Base-by-base conservation (phyloP, 2,888 invertebrate genomes). In the Drosophila anomalata region DNA sequence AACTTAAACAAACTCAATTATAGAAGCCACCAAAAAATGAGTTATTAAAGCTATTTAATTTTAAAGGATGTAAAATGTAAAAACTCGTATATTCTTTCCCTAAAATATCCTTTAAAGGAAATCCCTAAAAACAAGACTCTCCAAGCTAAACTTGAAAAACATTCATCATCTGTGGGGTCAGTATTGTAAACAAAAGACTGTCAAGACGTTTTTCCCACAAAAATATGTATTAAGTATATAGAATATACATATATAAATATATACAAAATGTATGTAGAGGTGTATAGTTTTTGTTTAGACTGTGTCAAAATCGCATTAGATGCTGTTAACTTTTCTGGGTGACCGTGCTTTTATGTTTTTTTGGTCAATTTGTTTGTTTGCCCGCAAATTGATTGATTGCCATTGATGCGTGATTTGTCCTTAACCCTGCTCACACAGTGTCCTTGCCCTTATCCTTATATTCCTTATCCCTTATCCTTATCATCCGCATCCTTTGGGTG, bases 301-400 rank as follows among this genome's bases (percentile, higher is more conserved):
- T 82, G 76, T 82, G 83, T 87, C 86, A 84, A 85, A 84, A 84
- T 85, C 83, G 87, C 88, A 86, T 84, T 87, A 84, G 86, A 75
- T 73, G 77, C 83, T 75, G 87, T 83, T 83, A 88, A 78, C 86
- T 86, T 87, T 78, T 47, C 71, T 60, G 74, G 59, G 31, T 60
- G 70, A 57, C 51, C 68, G 76, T 72, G 55, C 46, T 41, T 17
- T 29, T 9, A 44, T 60, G 42, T 24, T 36, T 61, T 62, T 47
- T 58, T 68, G 56, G 56, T 52, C 62, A 56, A 47, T 69, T 75
- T 67, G 76, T 75, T 75, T 76, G 80, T 56, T 76, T 69, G 75
- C 71, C 74, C 70, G 73, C 74, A 86, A 86, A 88, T 83, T 84
- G 88, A 84, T 84, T 88, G 88, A 84, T 84, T 88, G 87, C 75